Conservation (phyloP, 2,113 vertebrate species). For the Tapirus terrestris region DNA sequence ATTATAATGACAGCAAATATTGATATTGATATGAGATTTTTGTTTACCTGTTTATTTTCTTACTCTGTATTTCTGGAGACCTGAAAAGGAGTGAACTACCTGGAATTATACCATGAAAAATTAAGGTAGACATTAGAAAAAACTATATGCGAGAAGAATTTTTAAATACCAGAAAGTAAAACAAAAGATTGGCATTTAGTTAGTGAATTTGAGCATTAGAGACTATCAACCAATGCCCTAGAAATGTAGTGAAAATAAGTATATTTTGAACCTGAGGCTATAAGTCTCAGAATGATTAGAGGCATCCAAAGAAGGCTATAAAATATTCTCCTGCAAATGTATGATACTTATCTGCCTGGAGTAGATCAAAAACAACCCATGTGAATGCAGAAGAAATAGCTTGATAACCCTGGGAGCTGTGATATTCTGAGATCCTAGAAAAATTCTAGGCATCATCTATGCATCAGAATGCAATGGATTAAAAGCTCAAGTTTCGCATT, state of each 20-base stretch:
- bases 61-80: not conserved
- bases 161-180: not conserved
- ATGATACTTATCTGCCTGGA: not conserved
- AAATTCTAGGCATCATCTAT: not conserved
- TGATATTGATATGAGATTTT: not conserved
- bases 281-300: not conserved
- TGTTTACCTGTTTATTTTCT: not conserved
- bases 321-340: not conserved
- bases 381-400: not conserved
- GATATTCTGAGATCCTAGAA: not conserved
- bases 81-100: not conserved
- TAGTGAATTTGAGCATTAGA: not conserved
- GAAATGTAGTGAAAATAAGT: not conserved
- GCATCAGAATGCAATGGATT: not conserved
- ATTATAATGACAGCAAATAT: not conserved
- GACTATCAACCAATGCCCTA: not conserved
- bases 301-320: not conserved
- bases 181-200: not conserved
- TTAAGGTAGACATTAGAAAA: not conserved
- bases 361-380: not conserved
- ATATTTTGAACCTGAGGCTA: not conserved
- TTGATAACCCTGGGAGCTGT: not conserved
- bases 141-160: not conserved
- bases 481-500: not conserved
- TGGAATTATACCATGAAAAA: not conserved